Evolutionary conservation across 2,113 vertebrate species (phyloP).

Genomic region (Tiliqua scincoides): DNA sequence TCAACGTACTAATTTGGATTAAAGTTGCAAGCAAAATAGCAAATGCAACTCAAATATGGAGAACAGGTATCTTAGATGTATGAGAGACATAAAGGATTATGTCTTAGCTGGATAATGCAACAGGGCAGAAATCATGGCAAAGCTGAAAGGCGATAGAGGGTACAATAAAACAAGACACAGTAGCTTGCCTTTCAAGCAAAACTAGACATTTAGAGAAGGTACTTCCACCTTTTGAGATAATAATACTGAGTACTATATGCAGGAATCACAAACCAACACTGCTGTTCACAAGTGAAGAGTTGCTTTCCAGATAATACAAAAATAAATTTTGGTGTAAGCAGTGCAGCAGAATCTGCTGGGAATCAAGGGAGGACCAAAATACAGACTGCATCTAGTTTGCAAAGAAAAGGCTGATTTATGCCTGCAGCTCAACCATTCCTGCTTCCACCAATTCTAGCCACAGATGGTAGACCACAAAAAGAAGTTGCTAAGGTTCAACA

Average conservation of each 20-base stretch:
- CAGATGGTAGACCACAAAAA: too few species aligned
- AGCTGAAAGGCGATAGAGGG: too few species aligned
- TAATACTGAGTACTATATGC: not conserved
- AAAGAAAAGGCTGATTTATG: too few species aligned
- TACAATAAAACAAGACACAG: too few species aligned
- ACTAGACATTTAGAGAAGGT: not conserved
- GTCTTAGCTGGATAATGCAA: not conserved
- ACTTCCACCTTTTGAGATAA: not conserved
- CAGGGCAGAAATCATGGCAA: not conserved
- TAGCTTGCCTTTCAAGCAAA: not conserved
- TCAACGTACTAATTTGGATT: too few species aligned
- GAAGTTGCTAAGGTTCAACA: not conserved
- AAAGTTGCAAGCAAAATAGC: not conserved
- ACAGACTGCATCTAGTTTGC: too few species aligned
- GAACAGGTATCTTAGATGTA: not conserved
- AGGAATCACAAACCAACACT: not conserved
- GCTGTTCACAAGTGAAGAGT: not conserved
- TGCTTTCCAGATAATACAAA: not conserved
- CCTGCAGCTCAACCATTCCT: too few species aligned
- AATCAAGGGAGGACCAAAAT: not conserved
- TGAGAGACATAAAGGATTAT: not conserved
- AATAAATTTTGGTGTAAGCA: not conserved
- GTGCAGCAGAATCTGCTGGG: too few species aligned
- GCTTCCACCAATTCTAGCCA: too few species aligned
- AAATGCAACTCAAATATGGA: not conserved